Evolutionary conservation across 2,113 vertebrate species (phyloP), one percentile per base, ranked within the genome.

Genomic region (Tichodroma muraria): DNA sequence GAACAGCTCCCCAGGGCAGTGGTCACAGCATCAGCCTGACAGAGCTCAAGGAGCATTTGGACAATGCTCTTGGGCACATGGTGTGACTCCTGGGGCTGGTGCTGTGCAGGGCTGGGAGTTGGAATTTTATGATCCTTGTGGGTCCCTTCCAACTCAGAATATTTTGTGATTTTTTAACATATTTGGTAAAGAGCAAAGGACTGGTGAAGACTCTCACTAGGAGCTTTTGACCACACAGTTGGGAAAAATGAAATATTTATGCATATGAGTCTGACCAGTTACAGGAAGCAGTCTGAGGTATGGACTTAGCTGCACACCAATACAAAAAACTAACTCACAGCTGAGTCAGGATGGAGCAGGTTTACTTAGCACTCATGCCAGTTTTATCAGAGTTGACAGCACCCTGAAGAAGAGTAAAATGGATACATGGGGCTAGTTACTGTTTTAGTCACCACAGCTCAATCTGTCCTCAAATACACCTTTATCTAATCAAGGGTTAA

Each of bases 11-110:
- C 9, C 45, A n/a, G 9, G 13, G 13, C 53, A 21, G 13, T 7
- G 6, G 4, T 15, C 61, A 45, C 6, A 75, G 13, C 30, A 47
- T 6, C 24, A 53, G 16, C 16, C 45, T 31, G 18, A 8, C 31
- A n/a, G 7, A 6, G 5, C 40, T 22, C 45, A 47, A 38, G 21
- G 8, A n/a, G 16, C 0, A 0, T 27, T 53, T 68, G 38, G 53
- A 45, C 28, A 68, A 18, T 22, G 30, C 11, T n/a, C 24, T 60
- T 10, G 25, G 28, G 20, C 45, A 60, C 24, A n/a, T 4, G 33
- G 6, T 60, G 33, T 60, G 23, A n/a, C 16, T 68, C 16, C 20
- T 73, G 24, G n/a, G 53, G 61, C 10, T 45, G 22, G 22, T 3
- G 4, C 9, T 53, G 30, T 4, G 60, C 35, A 45, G 11, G n/a